These are phyloP conservation scores for Phenacoccus solenopsis DNA, from an alignment of 1,140 invertebrate genomes.

Conservation along the genomic window DNA sequence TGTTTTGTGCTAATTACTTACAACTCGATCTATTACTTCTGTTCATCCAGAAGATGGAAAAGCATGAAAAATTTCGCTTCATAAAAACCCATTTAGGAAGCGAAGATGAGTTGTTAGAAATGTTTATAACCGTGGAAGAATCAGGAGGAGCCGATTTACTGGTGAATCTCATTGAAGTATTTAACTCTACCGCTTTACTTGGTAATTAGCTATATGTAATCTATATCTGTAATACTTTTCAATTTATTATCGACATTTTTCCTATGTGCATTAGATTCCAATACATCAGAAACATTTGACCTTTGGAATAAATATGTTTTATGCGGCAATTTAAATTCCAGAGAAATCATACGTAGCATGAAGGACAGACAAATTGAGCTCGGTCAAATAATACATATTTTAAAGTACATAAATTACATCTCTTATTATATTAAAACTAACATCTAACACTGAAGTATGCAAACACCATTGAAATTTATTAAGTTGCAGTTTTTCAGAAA, in stretches of 20 bases:
- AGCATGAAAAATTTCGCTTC: conserved; percentile 27
- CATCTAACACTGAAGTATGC: no score
- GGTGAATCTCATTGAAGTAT: conserved; percentile 53
- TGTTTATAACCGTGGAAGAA: conserved; percentile 47
- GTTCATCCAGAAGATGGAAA: background rate
- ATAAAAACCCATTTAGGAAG: conserved; percentile 48
- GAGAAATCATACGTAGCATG: background rate
- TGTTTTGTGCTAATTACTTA: no score
- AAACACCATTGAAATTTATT: background rate
- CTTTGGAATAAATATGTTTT: background rate
- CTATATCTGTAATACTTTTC: no score
- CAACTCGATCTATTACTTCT: no score
- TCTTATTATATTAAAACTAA: no score
- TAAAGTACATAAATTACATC: background rate
- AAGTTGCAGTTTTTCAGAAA: background rate
- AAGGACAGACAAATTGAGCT: background rate
- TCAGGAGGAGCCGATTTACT: conserved; percentile 52
- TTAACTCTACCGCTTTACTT: conserved; percentile 19
- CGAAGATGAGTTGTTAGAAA: conserved; percentile 46
- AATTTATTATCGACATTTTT: no score
- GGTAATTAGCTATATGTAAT: conserved; percentile 19
- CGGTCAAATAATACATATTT: background rate
- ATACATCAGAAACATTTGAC: no score
- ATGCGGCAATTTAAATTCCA: background rate
- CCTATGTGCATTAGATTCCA: no score